A percentile compares a stretch with the other conserved stretches of the same genome.
Conservation (phyloP, 2,797 vertebrate species). For the Rhinoraja longicauda region DNA sequence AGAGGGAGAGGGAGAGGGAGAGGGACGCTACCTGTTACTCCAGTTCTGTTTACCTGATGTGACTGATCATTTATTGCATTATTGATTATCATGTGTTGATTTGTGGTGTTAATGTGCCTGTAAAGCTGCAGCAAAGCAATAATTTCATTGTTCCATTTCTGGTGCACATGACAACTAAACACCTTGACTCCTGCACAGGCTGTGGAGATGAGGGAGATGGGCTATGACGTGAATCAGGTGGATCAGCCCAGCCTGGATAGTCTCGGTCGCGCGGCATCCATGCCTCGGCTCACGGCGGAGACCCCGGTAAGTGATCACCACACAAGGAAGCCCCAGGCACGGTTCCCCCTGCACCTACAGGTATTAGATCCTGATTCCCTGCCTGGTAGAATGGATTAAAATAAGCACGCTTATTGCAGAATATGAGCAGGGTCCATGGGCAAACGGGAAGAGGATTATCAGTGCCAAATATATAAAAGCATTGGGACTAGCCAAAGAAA, state of each 20-base stretch:
- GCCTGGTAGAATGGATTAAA: background rate
- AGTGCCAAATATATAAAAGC: background rate
- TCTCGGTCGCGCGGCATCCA: constrained; percentile 81
- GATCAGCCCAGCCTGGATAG: constrained; percentile 72
- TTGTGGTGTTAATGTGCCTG: too few relatives aligned
- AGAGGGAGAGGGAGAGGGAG: too few relatives aligned
- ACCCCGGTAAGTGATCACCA: constrained; percentile 69
- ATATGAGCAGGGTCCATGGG: background rate
- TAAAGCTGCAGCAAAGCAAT: too few relatives aligned
- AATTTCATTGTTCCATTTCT: too few relatives aligned
- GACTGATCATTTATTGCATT: too few relatives aligned
- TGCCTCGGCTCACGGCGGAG: constrained; percentile 81
- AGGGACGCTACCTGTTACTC: too few relatives aligned
- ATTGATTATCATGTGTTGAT: too few relatives aligned
- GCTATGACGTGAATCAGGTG: constrained; percentile 63
- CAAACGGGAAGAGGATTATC: background rate
- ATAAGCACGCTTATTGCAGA: background rate
- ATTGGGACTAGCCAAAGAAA: background rate
- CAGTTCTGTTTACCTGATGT: too few relatives aligned
- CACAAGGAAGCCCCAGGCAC: background rate
- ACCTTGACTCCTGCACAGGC: constrained; percentile 55
- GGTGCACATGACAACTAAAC: too few relatives aligned
- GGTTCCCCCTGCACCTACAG: too few relatives aligned
- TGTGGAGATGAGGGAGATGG: constrained; percentile 79
- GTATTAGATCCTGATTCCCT: background rate